phyloP scores from a whole-genome alignment of 2,797 vertebrate species.

The Spheniscus humboldti region DNA sequence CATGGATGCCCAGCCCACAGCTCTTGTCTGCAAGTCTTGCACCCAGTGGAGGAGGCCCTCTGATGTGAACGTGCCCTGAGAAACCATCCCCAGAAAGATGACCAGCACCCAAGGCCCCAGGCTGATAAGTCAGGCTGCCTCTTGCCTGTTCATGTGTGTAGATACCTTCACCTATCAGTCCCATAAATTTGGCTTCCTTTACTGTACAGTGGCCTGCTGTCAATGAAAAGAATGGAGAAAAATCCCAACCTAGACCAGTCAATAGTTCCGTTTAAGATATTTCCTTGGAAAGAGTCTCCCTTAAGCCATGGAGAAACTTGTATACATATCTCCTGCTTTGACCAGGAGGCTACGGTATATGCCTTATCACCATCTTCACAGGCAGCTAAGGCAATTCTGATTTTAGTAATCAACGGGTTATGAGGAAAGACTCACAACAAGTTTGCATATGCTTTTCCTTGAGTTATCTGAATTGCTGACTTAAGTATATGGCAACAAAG shows the following conservation, averaged over 20 bases:
- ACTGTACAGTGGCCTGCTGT: neutral
- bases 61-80: accelerated
- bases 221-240: neutral
- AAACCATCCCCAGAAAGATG: accelerated
- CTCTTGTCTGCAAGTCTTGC: neutral
- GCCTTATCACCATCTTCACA: neutral
- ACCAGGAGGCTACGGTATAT: neutral
- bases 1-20: neutral
- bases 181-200: neutral
- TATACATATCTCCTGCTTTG: neutral
- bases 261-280: neutral
- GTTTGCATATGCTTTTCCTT: neutral
- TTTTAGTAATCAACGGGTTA: neutral
- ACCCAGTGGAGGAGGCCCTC: neutral
- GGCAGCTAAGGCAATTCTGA: accelerated
- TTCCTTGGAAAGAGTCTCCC: neutral
- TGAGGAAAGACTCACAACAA: neutral
- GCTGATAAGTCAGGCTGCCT: neutral
- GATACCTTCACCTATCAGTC: neutral
- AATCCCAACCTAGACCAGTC: neutral
- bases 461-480: neutral
- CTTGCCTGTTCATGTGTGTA: neutral
- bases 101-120: neutral
- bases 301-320: neutral
- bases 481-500: neutral